These are phyloP conservation scores for Cyclura pinguis DNA, from an alignment of 2,797 vertebrate species.

Conservation along the genomic window DNA sequence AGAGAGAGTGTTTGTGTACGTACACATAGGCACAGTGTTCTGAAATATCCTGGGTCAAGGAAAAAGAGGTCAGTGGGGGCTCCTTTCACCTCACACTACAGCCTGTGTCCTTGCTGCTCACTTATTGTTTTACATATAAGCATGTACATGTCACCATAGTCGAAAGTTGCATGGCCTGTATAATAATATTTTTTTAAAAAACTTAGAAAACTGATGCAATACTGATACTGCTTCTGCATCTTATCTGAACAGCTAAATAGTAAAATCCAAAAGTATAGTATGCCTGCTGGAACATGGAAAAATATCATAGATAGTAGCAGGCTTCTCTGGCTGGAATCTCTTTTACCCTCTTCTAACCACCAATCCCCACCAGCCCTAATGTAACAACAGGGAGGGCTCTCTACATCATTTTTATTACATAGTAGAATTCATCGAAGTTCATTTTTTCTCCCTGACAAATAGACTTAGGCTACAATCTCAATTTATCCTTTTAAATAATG, in stretches of 20 bases:
- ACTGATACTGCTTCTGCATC: not conserved
- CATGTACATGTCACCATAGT: not conserved
- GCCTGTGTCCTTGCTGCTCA: not conserved
- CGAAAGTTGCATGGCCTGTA: not conserved
- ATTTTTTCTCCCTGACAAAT: slow-evolving; percentile 74
- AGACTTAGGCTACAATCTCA: slow-evolving; percentile 74
- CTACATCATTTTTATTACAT: slow-evolving; percentile 73
- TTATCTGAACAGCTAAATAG: not conserved
- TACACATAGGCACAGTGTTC: not conserved
- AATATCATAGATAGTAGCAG: slow-evolving; percentile 42
- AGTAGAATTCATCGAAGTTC: slow-evolving; percentile 69
- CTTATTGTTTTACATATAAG: not conserved
- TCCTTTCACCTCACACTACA: not conserved
- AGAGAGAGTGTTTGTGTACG: not conserved
- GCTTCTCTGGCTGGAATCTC: slow-evolving; percentile 55
- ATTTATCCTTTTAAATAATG: slow-evolving; percentile 84
- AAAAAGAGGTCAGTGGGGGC: not conserved
- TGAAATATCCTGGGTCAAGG: not conserved
- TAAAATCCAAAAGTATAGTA: not conserved
- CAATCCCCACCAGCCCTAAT: slow-evolving; percentile 46
- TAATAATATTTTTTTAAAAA: not conserved
- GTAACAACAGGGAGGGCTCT: slow-evolving; percentile 67
- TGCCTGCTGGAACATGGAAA: not conserved
- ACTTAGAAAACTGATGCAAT: not conserved
- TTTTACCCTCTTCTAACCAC: slow-evolving; percentile 26